phyloP scores from a whole-genome alignment of 2,888 invertebrate species.

The Spodoptera exigua region DNA sequence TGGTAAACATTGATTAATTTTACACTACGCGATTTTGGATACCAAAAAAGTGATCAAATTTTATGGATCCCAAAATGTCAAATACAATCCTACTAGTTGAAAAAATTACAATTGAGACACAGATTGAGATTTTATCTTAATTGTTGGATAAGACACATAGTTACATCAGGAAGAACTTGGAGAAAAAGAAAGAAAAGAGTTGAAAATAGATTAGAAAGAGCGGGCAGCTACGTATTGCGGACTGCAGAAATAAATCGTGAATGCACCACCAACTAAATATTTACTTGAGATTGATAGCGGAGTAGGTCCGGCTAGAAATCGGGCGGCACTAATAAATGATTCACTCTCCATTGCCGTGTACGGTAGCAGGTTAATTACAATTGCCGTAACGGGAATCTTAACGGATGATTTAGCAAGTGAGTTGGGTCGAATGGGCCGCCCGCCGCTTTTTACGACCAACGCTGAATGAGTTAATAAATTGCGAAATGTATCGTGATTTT shows the following conservation, averaged over 20 bases:
- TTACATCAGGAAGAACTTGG: no score
- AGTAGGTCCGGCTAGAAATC: constrained; percentile 52
- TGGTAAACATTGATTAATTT: no score
- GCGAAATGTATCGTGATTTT: constrained; percentile 49
- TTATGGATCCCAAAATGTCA: no score
- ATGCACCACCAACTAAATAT: constrained; percentile 28
- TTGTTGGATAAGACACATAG: no score
- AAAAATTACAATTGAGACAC: no score
- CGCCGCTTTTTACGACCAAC: constrained; percentile 57
- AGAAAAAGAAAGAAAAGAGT: no score
- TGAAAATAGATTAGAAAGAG: no score
- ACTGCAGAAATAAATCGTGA: not conserved
- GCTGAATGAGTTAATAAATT: constrained; percentile 59
- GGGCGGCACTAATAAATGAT: constrained; percentile 66
- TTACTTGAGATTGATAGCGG: constrained; percentile 61
- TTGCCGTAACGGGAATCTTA: constrained; percentile 71
- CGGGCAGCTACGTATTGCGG: not conserved
- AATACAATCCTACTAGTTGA: no score
- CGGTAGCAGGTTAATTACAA: constrained; percentile 73
- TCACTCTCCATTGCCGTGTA: constrained; percentile 65
- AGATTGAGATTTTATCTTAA: no score
- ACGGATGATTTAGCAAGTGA: constrained; percentile 74
- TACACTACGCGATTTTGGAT: no score
- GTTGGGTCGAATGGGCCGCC: constrained; percentile 66
- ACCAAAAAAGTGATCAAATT: no score